Evolutionary conservation across 2,888 invertebrate genomes (phyloP), one percentile per base, ranked within the genome.

Genomic region (Bellardia pandia): DNA sequence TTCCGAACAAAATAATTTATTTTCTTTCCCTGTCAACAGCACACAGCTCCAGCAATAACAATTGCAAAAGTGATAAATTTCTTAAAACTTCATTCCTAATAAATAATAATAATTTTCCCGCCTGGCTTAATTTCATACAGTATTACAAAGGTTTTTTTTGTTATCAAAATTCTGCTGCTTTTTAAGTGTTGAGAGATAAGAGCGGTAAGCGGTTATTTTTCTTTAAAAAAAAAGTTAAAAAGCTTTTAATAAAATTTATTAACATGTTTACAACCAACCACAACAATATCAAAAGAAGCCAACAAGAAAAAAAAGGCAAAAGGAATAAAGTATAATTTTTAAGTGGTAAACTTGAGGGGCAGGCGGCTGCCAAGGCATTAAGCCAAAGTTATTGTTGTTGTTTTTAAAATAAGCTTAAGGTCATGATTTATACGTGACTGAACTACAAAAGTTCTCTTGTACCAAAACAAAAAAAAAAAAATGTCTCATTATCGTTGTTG

Each of bases 381-480:
- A 13, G 60, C 16, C 16, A 56, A 40, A 30, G 14, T 40, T 82
- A 37, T 56, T n/a, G 14, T 16, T 48, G 13, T 68, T 23, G 16
- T 53, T 45, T 30, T 60, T 64, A 45, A 33, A 53, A 56, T 45
- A 53, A 33, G 45, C 76, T 84, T 66, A 30, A 77, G 80, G 86
- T 37, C 86, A 83, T 80, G 76, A 76, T 84, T 84, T 86, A 68
- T 74, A 84, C 76, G 79, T 84, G 86, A 77, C 76, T 68, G 42
- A 62, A 83, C 42, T 86, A 71, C 58, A 16, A 40, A 76, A 79
- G 42, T 13, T 37, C 9, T 23, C 3, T 40, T 64, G 30, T 30
- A 56, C 13, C 2, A 30, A 56, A 33, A 51, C 8, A 11, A n/a
- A 42, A 42, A 72, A 42, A 30, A 42, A 48, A 48, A 33, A 77